Percentiles rank a stretch among this genome's conserved stretches.
Conservation (phyloP, 2,888 invertebrate genomes). For the Harpagoxenus sublaevis region DNA sequence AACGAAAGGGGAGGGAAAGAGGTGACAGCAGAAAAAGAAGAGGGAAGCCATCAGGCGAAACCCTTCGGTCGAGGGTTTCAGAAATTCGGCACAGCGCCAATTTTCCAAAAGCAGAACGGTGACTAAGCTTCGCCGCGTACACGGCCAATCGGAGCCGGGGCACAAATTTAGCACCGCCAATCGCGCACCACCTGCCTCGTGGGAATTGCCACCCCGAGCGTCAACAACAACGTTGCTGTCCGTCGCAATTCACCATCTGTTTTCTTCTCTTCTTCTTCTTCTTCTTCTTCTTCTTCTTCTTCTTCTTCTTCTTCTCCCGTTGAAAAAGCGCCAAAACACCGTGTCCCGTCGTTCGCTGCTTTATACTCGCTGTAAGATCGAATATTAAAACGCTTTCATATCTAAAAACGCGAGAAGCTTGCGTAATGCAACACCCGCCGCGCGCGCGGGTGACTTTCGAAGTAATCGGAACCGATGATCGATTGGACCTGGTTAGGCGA, state of each 20-base stretch:
- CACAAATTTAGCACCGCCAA: conserved; percentile 76
- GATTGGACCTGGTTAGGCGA: background rate
- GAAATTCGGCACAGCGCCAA: conserved; percentile 80
- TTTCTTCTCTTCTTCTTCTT: background rate
- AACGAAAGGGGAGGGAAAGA: conserved; percentile 10
- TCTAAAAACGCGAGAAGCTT: conserved; percentile 14
- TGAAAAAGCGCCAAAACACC: conserved; percentile 46
- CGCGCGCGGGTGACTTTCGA: conserved; percentile 10
- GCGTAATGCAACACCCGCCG: conserved; percentile 6
- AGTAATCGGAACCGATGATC: conserved; percentile 26
- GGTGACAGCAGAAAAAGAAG: conserved; percentile 30
- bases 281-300: background rate
- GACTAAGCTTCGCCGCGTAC: conserved; percentile 75
- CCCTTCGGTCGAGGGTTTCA: conserved; percentile 75
- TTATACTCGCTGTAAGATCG: conserved; percentile 5
- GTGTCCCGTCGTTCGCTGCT: conserved; percentile 24
- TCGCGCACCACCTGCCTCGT: conserved; percentile 68
- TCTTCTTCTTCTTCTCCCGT: conserved; percentile 12
- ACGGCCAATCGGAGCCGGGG: conserved; percentile 64
- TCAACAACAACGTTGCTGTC: conserved; percentile 68
- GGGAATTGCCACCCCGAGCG: conserved; percentile 72
- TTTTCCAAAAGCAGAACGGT: conserved; percentile 80
- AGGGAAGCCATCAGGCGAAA: conserved; percentile 56
- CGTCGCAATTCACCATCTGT: conserved; percentile 33
- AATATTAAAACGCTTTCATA: conserved; percentile 25